phyloP scores from a whole-genome alignment of 2,113 vertebrate species.

The Macquaria australasica region DNA sequence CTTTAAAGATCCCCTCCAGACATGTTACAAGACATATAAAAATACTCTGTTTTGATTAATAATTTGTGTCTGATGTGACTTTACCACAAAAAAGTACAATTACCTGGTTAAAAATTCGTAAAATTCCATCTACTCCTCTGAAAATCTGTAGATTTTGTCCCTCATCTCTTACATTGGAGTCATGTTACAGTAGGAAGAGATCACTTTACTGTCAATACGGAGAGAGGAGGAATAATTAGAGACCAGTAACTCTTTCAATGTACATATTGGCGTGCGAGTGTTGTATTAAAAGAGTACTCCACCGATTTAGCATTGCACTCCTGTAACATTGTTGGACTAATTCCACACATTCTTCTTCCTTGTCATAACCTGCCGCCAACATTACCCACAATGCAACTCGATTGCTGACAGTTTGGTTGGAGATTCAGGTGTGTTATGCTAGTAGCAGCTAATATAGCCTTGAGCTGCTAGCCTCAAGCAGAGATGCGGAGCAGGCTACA shows the following conservation, averaged over 20 bases:
- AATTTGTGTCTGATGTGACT: not conserved
- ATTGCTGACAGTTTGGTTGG: not conserved
- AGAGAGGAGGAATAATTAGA: slow-evolving; percentile 3
- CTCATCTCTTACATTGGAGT: not conserved
- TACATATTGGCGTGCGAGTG: not conserved
- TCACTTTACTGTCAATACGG: not conserved
- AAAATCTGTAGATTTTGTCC: not conserved
- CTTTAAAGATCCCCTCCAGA: no score
- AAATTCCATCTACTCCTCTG: not conserved
- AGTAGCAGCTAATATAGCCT: not conserved
- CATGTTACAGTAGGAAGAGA: not conserved
- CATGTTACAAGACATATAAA: no score
- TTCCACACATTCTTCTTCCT: not conserved
- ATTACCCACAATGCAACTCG: slow-evolving; percentile 9
- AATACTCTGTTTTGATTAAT: no score
- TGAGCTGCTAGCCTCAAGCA: not conserved
- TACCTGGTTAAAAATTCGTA: no score
- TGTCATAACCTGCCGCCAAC: not conserved
- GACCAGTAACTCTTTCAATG: not conserved
- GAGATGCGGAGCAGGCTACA: not conserved
- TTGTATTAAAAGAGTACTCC: not conserved
- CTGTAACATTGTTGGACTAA: no score
- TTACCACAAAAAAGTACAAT: not conserved
- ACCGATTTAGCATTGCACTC: not conserved
- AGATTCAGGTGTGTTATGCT: not conserved